These are phyloP conservation scores for Operophtera brumata DNA, from an alignment of 2,888 invertebrate species.

Conservation along the genomic window DNA sequence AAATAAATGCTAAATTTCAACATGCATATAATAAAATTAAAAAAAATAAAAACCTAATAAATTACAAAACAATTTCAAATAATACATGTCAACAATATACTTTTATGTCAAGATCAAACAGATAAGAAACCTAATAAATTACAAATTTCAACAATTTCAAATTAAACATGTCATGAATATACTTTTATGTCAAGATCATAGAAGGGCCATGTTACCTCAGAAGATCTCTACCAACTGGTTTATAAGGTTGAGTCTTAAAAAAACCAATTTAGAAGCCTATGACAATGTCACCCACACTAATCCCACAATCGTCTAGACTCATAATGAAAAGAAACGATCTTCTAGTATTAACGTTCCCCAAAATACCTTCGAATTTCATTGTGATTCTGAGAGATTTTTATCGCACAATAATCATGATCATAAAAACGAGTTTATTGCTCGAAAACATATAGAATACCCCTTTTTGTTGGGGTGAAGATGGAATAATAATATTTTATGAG, in stretches of 20 bases:
- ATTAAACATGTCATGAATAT: too few relatives aligned
- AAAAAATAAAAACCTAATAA: too few relatives aligned
- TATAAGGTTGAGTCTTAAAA: background rate
- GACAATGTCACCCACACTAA: slow-evolving; percentile 1
- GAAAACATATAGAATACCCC: slow-evolving; percentile 28
- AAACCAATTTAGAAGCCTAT: background rate
- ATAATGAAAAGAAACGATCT: slow-evolving; percentile 17
- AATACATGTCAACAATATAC: too few relatives aligned
- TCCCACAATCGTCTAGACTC: slow-evolving; percentile 15
- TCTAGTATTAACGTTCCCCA: slow-evolving; percentile 6
- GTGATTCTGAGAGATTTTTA: slow-evolving; percentile 26
- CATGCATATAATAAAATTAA: too few relatives aligned
- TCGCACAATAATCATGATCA: slow-evolving; percentile 27
- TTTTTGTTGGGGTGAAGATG: slow-evolving; percentile 26
- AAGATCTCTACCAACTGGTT: too few relatives aligned
- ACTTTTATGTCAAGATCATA: too few relatives aligned
- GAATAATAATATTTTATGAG: slow-evolving; percentile 27
- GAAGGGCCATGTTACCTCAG: too few relatives aligned
- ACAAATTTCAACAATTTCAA: too few relatives aligned
- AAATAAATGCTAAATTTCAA: too few relatives aligned
- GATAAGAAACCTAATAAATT: too few relatives aligned
- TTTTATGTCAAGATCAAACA: too few relatives aligned
- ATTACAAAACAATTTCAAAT: too few relatives aligned
- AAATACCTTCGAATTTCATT: slow-evolving; percentile 22
- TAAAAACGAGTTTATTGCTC: slow-evolving; percentile 26